phyloP scores from a whole-genome alignment of 2,113 vertebrate species.

The Kryptolebias marmoratus region DNA sequence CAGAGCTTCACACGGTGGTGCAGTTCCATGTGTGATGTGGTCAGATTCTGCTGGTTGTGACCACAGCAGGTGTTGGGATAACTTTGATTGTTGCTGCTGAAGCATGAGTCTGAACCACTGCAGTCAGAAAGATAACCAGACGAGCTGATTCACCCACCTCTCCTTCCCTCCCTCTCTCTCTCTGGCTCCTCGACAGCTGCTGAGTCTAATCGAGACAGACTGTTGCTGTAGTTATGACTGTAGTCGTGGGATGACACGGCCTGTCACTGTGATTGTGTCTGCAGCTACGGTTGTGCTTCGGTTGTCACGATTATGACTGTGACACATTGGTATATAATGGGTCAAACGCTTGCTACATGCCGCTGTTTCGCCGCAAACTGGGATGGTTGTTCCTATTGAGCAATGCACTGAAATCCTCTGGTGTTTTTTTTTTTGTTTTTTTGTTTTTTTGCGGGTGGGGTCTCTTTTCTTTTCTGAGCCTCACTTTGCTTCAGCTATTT shows the following conservation, averaged over 20 bases:
- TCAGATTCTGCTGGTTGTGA: background rate
- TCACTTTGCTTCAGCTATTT: background rate
- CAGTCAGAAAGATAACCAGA: background rate
- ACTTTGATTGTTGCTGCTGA: background rate
- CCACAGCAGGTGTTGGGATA: background rate
- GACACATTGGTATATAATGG: slow-evolving; percentile 3
- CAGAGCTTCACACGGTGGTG: background rate
- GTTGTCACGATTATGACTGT: slow-evolving; percentile 11
- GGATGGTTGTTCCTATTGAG: background rate
- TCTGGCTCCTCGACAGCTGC: background rate
- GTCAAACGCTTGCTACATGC: background rate
- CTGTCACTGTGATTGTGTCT: slow-evolving; percentile 21
- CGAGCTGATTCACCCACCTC: background rate
- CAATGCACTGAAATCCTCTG: background rate
- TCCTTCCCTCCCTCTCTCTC: background rate
- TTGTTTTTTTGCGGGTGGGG: too few species aligned
- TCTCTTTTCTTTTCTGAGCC: too few species aligned
- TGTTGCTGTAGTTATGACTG: slow-evolving; percentile 9
- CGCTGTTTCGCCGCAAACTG: background rate
- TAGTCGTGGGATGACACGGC: slow-evolving; percentile 14
- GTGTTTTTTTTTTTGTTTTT: background rate
- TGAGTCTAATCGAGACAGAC: slow-evolving; percentile 17
- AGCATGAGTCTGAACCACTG: background rate
- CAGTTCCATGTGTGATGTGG: background rate
- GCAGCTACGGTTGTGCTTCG: background rate